A percentile compares a stretch with the other conserved stretches of the same genome.
Evolutionary conservation across 2,888 invertebrate species (phyloP).

Genomic region (Sminthurinus aureus): DNA sequence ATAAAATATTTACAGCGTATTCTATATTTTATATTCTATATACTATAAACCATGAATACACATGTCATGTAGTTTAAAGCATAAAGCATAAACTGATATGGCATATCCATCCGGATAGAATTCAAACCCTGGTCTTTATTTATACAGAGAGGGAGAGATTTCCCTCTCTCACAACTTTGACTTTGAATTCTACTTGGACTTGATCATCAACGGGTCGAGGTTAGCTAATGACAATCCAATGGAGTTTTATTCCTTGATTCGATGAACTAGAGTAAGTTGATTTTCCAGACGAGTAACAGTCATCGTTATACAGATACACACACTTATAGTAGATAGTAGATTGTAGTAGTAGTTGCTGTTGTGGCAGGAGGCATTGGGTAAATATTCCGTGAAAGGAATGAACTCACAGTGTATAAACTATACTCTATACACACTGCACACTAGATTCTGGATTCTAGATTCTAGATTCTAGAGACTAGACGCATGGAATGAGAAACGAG

Average conservation of each 20-base stretch:
- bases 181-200: neutral
- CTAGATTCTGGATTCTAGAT: no score
- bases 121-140: no score
- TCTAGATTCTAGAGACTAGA: no score
- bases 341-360: neutral
- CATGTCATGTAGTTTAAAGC: no score
- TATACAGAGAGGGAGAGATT: constrained; percentile 6
- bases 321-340: neutral
- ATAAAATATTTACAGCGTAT: no score
- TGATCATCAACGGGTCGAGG: constrained; percentile 33
- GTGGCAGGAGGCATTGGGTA: constrained; percentile 1
- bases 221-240: constrained; percentile 39
- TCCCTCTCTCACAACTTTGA: constrained; percentile 17
- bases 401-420: neutral
- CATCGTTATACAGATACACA: constrained; percentile 5
- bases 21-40: no score
- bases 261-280: constrained; percentile 43
- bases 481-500: neutral
- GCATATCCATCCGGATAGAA: no score
- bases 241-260: constrained; percentile 31
- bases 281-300: constrained; percentile 42
- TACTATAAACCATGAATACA: no score
- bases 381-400: neutral
- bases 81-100: no score
- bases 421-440: no score